Percentiles rank a stretch among this genome's conserved stretches.
Conservation (phyloP, 1,140 invertebrate species). For the Drosophila chauvacae region DNA sequence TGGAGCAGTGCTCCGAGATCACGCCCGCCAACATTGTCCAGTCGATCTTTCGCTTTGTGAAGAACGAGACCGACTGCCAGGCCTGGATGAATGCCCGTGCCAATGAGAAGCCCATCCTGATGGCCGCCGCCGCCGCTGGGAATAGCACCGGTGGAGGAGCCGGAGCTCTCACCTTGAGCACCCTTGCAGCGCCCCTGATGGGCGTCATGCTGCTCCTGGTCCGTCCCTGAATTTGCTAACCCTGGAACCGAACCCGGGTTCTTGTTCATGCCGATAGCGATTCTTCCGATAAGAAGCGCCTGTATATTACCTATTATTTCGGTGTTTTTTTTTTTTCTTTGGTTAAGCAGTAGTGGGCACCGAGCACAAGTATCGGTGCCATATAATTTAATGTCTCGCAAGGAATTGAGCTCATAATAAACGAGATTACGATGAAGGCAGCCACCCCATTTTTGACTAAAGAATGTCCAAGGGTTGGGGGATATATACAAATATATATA, state of each 20-base stretch:
- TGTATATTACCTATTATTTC: slow-evolving; percentile 5
- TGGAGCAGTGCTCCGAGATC: slow-evolving; percentile 89
- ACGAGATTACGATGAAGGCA: slow-evolving; percentile 26
- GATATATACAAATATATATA: background rate
- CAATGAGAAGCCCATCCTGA: slow-evolving; percentile 63
- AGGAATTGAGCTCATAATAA: slow-evolving; percentile 48
- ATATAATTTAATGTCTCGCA: slow-evolving; percentile 45
- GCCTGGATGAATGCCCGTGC: slow-evolving; percentile 62
- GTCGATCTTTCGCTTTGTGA: slow-evolving; percentile 90
- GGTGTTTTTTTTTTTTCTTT: slow-evolving; percentile 13
- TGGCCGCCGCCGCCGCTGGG: slow-evolving; percentile 25
- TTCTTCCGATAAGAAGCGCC: slow-evolving; percentile 12
- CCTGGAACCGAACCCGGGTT: background rate
- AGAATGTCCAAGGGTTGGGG: background rate
- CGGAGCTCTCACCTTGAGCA: background rate
- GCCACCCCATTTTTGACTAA: background rate
- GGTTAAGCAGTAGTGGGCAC: slow-evolving; percentile 1
- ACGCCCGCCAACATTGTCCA: slow-evolving; percentile 92
- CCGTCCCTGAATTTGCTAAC: slow-evolving; percentile 24
- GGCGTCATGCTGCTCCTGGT: slow-evolving; percentile 21
- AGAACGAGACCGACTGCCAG: slow-evolving; percentile 89
- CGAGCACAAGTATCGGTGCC: slow-evolving; percentile 19
- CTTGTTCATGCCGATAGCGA: slow-evolving; percentile 12
- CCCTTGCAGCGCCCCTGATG: slow-evolving; percentile 29
- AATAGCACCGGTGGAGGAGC: slow-evolving; percentile 55